Evolutionary conservation across 2,113 vertebrate species (phyloP).

Genomic region (western clawed frog (Xenopus tropicalis)): DNA sequence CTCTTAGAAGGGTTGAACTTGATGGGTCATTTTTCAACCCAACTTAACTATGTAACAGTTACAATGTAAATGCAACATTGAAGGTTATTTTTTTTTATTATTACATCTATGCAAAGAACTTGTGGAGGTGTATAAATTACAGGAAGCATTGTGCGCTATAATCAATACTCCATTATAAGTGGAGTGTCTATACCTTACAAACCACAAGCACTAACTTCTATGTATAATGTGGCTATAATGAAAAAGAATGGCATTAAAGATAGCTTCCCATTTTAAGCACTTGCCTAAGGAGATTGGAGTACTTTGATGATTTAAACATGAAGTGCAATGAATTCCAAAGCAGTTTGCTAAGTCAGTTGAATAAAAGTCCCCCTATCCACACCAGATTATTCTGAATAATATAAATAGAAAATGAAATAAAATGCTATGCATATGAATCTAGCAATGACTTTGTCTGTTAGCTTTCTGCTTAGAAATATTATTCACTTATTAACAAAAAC

Average conservation of each 20-base stretch:
- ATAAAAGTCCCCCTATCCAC: constrained; percentile 29
- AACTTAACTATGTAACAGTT: no score
- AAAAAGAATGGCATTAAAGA: constrained; percentile 45
- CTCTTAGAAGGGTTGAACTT: no score
- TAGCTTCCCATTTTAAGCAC: constrained; percentile 45
- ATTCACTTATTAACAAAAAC: constrained; percentile 9
- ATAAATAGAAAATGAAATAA: constrained; percentile 31
- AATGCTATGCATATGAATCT: constrained; percentile 18
- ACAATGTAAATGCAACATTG: no score
- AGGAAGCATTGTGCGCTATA: constrained; percentile 18
- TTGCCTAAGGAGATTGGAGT: constrained; percentile 45
- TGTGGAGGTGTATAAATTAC: not conserved
- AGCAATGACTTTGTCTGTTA: constrained; percentile 9
- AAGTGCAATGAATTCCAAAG: constrained; percentile 44
- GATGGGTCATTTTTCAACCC: no score
- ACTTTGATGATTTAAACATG: constrained; percentile 45
- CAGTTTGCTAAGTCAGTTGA: constrained; percentile 30
- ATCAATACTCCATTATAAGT: constrained; percentile 27
- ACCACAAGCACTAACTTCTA: constrained; percentile 31
- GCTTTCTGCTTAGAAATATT: not conserved
- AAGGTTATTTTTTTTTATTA: no score
- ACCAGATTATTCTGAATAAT: constrained; percentile 38
- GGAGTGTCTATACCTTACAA: constrained; percentile 26
- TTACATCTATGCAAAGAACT: no score
- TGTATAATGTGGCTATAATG: constrained; percentile 44